These are phyloP conservation scores for Bombus pascuorum DNA, from an alignment of 1,140 invertebrate genomes.

Conservation along the genomic window DNA sequence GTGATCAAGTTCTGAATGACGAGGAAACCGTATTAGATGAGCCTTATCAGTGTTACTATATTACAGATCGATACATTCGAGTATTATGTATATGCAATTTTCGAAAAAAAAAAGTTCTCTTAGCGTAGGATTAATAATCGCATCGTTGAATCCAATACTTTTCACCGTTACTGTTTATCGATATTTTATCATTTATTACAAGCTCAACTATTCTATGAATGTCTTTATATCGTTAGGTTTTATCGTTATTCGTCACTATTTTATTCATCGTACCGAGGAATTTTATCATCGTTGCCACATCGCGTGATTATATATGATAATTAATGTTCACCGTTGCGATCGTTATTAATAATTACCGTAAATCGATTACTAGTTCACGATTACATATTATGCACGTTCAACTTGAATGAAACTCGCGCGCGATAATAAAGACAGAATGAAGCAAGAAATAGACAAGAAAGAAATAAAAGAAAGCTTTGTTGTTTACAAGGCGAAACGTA, in stretches of 20 bases:
- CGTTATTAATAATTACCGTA: constrained; percentile 11
- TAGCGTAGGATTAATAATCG: neutral
- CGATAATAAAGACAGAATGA: neutral
- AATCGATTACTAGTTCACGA: constrained; percentile 21
- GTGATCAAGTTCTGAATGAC: neutral
- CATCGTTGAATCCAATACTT: constrained; percentile 8
- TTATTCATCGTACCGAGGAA: neutral
- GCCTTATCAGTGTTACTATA: neutral
- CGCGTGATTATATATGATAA: neutral
- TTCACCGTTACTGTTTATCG: constrained; percentile 24
- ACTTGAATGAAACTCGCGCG: neutral
- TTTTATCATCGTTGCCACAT: neutral
- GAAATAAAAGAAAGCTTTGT: constrained; percentile 59
- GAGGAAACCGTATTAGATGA: neutral
- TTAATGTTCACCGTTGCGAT: constrained; percentile 12
- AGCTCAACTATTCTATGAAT: constrained; percentile 27
- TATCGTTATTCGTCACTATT: neutral
- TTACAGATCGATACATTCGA: neutral
- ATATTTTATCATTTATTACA: constrained; percentile 16
- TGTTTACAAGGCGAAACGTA: constrained; percentile 47
- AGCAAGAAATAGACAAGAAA: neutral
- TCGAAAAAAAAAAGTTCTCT: neutral
- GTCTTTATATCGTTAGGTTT: constrained; percentile 27
- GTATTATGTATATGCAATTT: neutral
- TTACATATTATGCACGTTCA: constrained; percentile 21